Percentiles rank a stretch among this genome's conserved stretches.
Conservation (phyloP, 2,888 invertebrate species). For the Phorcus lineatus region DNA sequence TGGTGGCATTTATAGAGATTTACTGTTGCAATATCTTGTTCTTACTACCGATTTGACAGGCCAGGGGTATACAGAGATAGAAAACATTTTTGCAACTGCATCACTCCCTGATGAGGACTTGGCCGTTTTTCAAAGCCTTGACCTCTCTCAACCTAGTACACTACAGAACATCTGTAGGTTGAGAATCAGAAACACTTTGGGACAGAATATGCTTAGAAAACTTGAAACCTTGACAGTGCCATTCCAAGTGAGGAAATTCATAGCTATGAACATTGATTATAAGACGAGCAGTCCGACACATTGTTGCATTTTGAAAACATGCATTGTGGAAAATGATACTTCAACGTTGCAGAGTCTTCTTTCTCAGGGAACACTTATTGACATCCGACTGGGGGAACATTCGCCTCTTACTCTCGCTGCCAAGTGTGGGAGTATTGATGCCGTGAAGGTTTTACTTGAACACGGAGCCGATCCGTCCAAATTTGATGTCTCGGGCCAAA, state of each 20-base stretch:
- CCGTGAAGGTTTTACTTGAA: constrained; percentile 19
- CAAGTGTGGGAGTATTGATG: constrained; percentile 22
- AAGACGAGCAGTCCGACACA: neutral
- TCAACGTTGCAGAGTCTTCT: constrained; percentile 22
- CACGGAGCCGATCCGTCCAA: neutral
- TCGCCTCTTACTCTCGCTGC: constrained; percentile 34
- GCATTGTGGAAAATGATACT: constrained; percentile 32
- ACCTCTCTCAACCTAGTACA: constrained; percentile 18
- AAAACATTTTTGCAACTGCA: no score
- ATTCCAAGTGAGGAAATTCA: constrained; percentile 29
- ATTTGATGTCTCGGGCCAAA: constrained; percentile 27
- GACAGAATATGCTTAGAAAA: constrained; percentile 28
- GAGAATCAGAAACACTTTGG: constrained; percentile 30
- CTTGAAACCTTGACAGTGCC: constrained; percentile 38
- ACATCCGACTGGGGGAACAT: constrained; percentile 26
- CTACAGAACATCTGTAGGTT: constrained; percentile 34
- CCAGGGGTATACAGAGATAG: no score
- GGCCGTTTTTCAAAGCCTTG: neutral
- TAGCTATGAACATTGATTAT: constrained; percentile 24
- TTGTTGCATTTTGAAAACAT: constrained; percentile 24
- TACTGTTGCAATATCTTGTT: constrained; percentile 16
- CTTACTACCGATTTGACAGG: neutral
- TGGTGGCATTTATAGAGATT: neutral
- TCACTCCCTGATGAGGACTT: neutral
- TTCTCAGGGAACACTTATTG: constrained; percentile 26